These are phyloP conservation scores for Calephelis perditalis DNA, from an alignment of 2,888 invertebrate species.

Conservation along the genomic window DNA sequence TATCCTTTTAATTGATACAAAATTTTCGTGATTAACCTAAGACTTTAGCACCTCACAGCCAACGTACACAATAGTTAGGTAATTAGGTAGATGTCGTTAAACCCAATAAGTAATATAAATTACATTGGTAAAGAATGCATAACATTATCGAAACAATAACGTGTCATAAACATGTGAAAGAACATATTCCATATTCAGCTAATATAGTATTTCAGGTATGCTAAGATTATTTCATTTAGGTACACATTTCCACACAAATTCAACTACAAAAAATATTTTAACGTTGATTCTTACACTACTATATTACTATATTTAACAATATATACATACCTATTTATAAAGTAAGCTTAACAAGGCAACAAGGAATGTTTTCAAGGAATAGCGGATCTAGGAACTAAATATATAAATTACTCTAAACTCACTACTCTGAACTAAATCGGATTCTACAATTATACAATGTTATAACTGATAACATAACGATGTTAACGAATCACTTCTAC, in stretches of 20 bases:
- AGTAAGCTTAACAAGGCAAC: conserved; percentile 10
- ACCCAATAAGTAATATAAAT: neutral
- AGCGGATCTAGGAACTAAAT: neutral
- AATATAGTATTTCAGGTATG: too few relatives aligned
- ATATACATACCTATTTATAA: conserved; percentile 6
- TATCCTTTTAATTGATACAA: conserved; percentile 35
- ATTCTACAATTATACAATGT: too few relatives aligned
- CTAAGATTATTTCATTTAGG: too few relatives aligned
- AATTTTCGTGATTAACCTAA: conserved; percentile 39
- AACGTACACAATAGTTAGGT: conserved; percentile 28
- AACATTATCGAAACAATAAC: too few relatives aligned
- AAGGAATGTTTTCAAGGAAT: conserved; percentile 8
- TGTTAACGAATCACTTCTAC: too few relatives aligned
- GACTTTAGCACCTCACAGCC: conserved; percentile 58
- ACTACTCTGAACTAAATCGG: too few relatives aligned
- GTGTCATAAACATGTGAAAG: too few relatives aligned
- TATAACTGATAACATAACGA: too few relatives aligned
- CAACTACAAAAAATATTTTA: conserved; percentile 11
- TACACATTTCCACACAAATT: conserved; percentile 2
- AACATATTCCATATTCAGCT: too few relatives aligned
- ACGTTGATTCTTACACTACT: conserved; percentile 15
- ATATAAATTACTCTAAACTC: too few relatives aligned
- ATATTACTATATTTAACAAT: neutral
- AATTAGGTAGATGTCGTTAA: neutral
- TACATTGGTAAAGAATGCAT: too few relatives aligned